phyloP scores from a whole-genome alignment of 2,888 invertebrate genomes.

The Cartodere bifasciata region DNA sequence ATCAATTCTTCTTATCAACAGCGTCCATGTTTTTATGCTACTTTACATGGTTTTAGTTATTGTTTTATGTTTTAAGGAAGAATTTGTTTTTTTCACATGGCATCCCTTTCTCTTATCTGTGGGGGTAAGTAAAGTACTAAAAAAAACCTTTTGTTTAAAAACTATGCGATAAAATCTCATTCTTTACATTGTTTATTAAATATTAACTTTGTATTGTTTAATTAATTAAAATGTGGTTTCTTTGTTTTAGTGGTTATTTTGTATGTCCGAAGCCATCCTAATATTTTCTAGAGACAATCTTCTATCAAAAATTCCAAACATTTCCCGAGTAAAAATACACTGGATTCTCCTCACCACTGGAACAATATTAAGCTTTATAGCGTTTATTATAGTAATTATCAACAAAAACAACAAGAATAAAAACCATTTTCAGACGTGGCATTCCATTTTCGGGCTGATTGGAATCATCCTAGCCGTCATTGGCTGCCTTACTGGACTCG shows the following conservation, averaged over 20 bases:
- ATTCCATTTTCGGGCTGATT: conserved; percentile 27
- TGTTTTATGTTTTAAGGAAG: conserved; percentile 2
- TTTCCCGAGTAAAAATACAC: conserved; percentile 24
- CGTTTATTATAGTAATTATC: conserved; percentile 24
- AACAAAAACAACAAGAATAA: conserved; percentile 26
- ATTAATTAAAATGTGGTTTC: neutral
- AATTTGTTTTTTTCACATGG: conserved; percentile 10
- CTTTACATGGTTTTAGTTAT: conserved; percentile 6
- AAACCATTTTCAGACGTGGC: conserved; percentile 29
- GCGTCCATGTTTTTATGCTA: conserved; percentile 6
- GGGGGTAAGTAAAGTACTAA: conserved; percentile 8
- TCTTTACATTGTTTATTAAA: neutral
- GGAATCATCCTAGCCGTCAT: conserved; percentile 22
- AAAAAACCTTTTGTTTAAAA: neutral
- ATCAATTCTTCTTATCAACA: no score
- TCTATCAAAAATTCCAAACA: conserved; percentile 15
- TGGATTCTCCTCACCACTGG: conserved; percentile 25
- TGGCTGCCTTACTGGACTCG: conserved; percentile 25
- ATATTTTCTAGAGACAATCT: conserved; percentile 4
- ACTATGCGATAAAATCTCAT: neutral
- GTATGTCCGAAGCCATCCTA: conserved; percentile 8
- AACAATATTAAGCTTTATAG: conserved; percentile 19
- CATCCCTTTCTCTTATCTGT: conserved; percentile 8
- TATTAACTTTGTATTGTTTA: neutral
- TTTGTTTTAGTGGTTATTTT: conserved; percentile 9